These are phyloP conservation scores for Sylvia borin DNA, from an alignment of 2,797 vertebrate species.

Conservation along the genomic window DNA sequence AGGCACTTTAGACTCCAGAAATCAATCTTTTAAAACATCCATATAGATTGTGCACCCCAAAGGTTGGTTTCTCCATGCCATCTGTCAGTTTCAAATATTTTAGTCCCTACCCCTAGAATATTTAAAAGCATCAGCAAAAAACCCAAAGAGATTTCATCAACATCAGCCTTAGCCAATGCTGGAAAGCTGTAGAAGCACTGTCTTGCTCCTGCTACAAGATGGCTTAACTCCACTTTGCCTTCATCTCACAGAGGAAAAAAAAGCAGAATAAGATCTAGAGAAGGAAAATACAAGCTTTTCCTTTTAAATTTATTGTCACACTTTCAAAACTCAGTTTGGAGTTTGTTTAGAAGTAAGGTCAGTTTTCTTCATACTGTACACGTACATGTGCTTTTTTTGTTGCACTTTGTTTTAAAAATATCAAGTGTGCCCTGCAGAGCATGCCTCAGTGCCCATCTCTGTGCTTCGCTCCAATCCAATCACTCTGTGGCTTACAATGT, in stretches of 20 bases:
- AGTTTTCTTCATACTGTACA: background rate
- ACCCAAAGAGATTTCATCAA: background rate
- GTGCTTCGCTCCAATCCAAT: background rate
- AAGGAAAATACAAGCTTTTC: background rate
- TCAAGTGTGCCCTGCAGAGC: background rate
- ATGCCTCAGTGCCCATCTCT: background rate
- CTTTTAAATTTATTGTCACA: background rate
- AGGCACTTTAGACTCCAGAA: background rate
- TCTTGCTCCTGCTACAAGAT: fast-evolving
- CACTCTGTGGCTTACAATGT: background rate
- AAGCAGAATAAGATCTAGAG: background rate
- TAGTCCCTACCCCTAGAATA: background rate
- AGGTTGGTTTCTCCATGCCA: background rate
- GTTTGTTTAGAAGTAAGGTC: background rate
- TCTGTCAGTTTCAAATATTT: background rate
- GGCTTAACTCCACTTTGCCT: background rate
- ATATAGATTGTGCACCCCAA: background rate
- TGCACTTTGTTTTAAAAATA: background rate
- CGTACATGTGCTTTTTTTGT: fast-evolving
- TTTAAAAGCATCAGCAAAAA: background rate
- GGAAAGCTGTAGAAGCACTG: background rate
- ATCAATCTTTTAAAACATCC: background rate
- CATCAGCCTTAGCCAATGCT: background rate
- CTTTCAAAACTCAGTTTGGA: background rate
- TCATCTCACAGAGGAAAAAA: background rate